Evolutionary conservation across 1,140 invertebrate genomes (phyloP), one percentile per base, ranked within the genome.

Genomic region (Sesamia nonagrioides): DNA sequence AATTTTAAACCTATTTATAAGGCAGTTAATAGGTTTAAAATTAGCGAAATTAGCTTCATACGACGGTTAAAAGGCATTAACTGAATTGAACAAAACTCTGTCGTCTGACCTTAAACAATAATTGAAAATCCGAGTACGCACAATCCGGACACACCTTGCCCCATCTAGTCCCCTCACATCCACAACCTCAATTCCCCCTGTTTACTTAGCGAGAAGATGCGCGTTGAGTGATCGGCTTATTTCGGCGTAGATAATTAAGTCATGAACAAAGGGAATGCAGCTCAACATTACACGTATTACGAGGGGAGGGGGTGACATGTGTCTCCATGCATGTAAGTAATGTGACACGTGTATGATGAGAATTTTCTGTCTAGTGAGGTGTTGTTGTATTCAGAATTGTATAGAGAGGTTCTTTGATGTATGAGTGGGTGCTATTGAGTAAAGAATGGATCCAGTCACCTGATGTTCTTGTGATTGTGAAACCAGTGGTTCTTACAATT

Each of bases 141-240:
- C 45, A 77, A 73, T 1, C 7, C 27, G 7, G 4, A 54, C 11
- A 2, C 4, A 18, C n/a, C 4, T 7, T 18, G 7, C 9, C 48
- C 7, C 18, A 74, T 71, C 52, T 61, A 72, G 54, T 84, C 85
- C 79, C 9, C 83, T 83, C 76, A 48, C 11, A 33, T 42, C 15
- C 48, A 61, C 68, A 56, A 50, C 69, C 60, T 52, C 21, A 18
- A 17, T 50, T 58, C 86, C 90, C 91, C 86, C 78, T 90, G 89
- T 90, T 89, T 92, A 84, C 83, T 82, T 83, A 87, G 88, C 85
- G 86, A 90, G 89, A 91, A 91, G 89, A 92, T 90, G 85, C 85
- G 87, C 81, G 84, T 81, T 93, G 90, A 91, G 88, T 91, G 91
- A 92, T 92, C 91, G 91, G 91, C 91, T 93, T 92, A 92, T 93